Evolutionary conservation across 2,888 invertebrate genomes (phyloP), one percentile per base, ranked within the genome.

Genomic region (Spisula subtruncata): DNA sequence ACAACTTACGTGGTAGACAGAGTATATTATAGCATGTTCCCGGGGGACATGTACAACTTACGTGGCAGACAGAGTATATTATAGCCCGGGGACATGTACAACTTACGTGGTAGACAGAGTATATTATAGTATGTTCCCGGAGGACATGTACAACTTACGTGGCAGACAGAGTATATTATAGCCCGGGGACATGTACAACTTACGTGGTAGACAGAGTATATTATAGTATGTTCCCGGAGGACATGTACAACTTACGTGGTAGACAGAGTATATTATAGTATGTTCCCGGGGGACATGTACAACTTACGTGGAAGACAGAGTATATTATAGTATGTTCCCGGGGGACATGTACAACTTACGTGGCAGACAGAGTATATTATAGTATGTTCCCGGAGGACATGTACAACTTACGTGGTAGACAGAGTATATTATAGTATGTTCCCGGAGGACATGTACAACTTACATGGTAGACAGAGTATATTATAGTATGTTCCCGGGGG

Each of bases 101-200:
- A n/a, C n/a, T n/a, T n/a, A n/a, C n/a, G n/a, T n/a, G n/a, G n/a
- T n/a, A n/a, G n/a, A n/a, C n/a, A n/a, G n/a, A 41, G 10, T 2
- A 14, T 56, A 41, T 85, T 56, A 29, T 80, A 80, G 75, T 87
- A 87, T 0, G 46, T 71, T n/a, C 41, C 80, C 10, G 60, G 54
- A 0, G 66, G 51, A 75, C 87, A 87, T 0, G 1, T 25, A 51
- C 87, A 87, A n/a, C n/a, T n/a, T n/a, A n/a, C n/a, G n/a, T n/a
- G n/a, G n/a, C n/a, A n/a, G n/a, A n/a, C n/a, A n/a, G n/a, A 41
- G 10, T 2, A 14, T 56, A 41, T 85, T 56, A 29, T 80, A 80
- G 75, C 41, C 80, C 10, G 60, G 54, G 66, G 51, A 75, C 87
- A 87, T 0, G 1, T 25, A 51, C 87, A 87, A n/a, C n/a, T n/a